Percentiles rank a stretch among this genome's conserved stretches.
phyloP scores from a whole-genome alignment of 2,797 vertebrate genomes.

The Platalea minor region DNA sequence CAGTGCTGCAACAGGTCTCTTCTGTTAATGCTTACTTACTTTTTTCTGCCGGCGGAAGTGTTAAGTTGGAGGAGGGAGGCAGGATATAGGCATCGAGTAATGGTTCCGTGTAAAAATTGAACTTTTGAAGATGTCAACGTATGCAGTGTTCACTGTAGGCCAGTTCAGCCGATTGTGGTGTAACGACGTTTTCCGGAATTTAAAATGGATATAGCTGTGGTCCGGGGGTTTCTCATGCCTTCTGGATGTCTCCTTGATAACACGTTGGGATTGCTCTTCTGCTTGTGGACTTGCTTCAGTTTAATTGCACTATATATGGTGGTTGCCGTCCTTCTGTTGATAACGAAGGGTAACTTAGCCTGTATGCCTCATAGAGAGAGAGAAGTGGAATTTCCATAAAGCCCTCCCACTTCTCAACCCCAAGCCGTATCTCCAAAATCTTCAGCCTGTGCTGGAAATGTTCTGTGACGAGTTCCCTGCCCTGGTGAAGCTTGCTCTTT shows the following conservation, averaged over 20 bases:
- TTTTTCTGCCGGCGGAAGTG: background rate
- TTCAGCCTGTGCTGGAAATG: background rate
- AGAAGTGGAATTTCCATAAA: background rate
- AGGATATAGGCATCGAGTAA: background rate
- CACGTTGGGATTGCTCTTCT: background rate
- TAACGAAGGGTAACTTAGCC: background rate
- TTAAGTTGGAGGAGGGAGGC: background rate
- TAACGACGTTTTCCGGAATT: background rate
- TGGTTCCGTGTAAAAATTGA: background rate
- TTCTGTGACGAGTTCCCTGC: background rate
- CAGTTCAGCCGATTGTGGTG: background rate
- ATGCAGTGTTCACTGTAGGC: background rate
- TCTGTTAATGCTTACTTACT: background rate
- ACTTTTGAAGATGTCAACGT: background rate
- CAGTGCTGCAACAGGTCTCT: background rate
- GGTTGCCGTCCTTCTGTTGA: background rate
- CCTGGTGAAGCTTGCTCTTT: background rate
- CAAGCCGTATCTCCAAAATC: background rate
- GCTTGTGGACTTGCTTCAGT: background rate
- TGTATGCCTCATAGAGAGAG: background rate
- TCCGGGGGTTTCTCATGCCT: background rate
- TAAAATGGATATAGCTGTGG: background rate
- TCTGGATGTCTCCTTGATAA: background rate
- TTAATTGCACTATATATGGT: background rate
- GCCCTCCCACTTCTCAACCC: background rate